Evolutionary conservation across 1,140 invertebrate species (phyloP), one percentile per base, ranked within the genome.

Genomic region (Drosophila bocki): DNA sequence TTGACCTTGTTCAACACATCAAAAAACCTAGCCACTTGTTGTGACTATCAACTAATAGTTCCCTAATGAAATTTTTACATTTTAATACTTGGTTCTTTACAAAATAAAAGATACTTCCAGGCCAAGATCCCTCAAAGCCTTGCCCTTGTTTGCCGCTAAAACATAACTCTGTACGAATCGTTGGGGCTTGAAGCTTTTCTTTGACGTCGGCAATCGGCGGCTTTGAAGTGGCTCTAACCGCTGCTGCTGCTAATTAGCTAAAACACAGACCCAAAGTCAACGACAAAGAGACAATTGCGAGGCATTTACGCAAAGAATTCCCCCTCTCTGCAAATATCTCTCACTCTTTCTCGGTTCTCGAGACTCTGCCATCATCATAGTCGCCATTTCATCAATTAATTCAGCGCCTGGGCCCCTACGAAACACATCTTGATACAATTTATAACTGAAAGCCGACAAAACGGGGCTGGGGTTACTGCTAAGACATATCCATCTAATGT

Each of bases 351-450:
- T 44, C 35, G 35, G 11, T 35, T 35, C 33, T 57, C 48, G 22
- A 11, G 53, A 32, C 67, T 48, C 44, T n/a, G 44, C 17, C 67
- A 69, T 69, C 67, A 69, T 69, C 59, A 33, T 44, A 50, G 47
- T 81, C 35, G 44, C 47, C 63, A 64, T 82, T 62, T 61, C 80
- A 75, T 68, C 79, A 78, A 82, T 85, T 85, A 78, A 86, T 85
- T 78, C 78, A 75, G 78, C 59, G 64, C 65, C 63, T 53, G 57
- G 42, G 47, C 56, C 54, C 26, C 58, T 61, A 61, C 37, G n/a
- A 77, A 59, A 72, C 53, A 69, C 78, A 85, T 81, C 82, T 81
- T 85, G 82, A 85, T 85, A 86, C 74, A 81, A 81, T 82, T 82
- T 78, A 65, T 75, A 75, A 51, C 68, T 69, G 54, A 67, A 54